Percentiles rank a stretch among this genome's conserved stretches.
phyloP scores from a whole-genome alignment of 2,888 invertebrate species.

The Allygus modestus region DNA sequence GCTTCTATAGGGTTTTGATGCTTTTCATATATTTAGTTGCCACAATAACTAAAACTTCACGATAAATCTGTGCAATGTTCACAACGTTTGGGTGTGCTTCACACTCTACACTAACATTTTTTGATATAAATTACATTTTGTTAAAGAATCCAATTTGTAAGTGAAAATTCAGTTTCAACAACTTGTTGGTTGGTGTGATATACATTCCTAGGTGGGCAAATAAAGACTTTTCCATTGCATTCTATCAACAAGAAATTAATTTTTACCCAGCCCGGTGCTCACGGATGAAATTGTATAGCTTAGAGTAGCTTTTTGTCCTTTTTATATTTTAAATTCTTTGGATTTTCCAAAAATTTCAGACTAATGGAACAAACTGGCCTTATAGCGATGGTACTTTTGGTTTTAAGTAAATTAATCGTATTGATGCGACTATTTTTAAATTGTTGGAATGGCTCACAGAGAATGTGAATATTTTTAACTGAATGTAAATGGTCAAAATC shows the following conservation, averaged over 20 bases:
- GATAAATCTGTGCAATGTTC: background rate
- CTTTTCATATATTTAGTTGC: constrained; percentile 14
- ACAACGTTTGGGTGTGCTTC: background rate
- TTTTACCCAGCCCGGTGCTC: background rate
- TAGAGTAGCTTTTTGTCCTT: constrained; percentile 1
- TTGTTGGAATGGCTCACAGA: constrained; percentile 30
- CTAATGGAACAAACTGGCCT: constrained; percentile 29
- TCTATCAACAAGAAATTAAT: background rate
- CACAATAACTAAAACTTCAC: background rate
- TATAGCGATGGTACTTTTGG: constrained; percentile 25
- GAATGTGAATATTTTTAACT: constrained; percentile 38
- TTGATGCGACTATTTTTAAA: constrained; percentile 17
- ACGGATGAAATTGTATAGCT: background rate
- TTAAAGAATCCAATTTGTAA: too few species aligned
- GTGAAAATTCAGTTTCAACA: too few species aligned
- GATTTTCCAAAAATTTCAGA: background rate
- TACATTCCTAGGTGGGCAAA: background rate
- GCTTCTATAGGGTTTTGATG: background rate
- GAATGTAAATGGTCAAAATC: constrained; percentile 31
- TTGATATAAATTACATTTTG: too few species aligned
- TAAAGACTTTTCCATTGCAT: background rate
- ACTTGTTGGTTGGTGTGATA: background rate
- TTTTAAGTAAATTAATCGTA: constrained; percentile 9
- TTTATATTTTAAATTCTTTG: constrained; percentile 20
- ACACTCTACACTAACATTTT: too few species aligned